phyloP scores from a whole-genome alignment of 2,113 vertebrate genomes.

The Crotalus horridus region DNA sequence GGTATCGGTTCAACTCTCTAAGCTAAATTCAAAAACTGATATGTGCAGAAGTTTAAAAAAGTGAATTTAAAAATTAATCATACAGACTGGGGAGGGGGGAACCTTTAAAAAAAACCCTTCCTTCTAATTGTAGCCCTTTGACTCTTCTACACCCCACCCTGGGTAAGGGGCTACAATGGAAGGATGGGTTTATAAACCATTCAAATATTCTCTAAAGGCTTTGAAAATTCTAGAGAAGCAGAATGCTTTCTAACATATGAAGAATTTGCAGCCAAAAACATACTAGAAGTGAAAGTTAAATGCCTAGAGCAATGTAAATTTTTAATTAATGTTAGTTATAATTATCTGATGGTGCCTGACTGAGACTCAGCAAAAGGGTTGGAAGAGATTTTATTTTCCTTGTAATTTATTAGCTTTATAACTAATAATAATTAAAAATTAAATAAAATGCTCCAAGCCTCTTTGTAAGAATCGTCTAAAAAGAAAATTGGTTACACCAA shows the following conservation, averaged over 20 bases:
- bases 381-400: slow-evolving; percentile 59
- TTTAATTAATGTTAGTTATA: slow-evolving; percentile 80
- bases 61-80: not conserved
- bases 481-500: slow-evolving; percentile 24
- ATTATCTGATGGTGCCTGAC: slow-evolving; percentile 72
- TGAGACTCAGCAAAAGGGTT: slow-evolving; percentile 61
- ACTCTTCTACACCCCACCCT: not conserved
- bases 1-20: too few relatives aligned
- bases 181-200: not conserved
- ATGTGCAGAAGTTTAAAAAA: not conserved
- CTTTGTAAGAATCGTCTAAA: slow-evolving; percentile 34
- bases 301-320: slow-evolving; percentile 75
- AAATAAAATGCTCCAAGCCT: slow-evolving; percentile 41
- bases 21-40: not conserved
- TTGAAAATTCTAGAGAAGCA: slow-evolving; percentile 28
- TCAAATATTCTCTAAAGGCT: not conserved
- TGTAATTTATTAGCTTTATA: slow-evolving; percentile 67
- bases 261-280: slow-evolving; percentile 57
- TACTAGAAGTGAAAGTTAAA: slow-evolving; percentile 68
- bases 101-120: too few relatives aligned
- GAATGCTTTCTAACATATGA: slow-evolving; percentile 50
- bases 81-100: not conserved
- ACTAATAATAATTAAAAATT: slow-evolving; percentile 68
- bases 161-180: not conserved
- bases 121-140: not conserved